Evolutionary conservation across 2,888 invertebrate genomes (phyloP).

Genomic region (Leucophora obtusa): DNA sequence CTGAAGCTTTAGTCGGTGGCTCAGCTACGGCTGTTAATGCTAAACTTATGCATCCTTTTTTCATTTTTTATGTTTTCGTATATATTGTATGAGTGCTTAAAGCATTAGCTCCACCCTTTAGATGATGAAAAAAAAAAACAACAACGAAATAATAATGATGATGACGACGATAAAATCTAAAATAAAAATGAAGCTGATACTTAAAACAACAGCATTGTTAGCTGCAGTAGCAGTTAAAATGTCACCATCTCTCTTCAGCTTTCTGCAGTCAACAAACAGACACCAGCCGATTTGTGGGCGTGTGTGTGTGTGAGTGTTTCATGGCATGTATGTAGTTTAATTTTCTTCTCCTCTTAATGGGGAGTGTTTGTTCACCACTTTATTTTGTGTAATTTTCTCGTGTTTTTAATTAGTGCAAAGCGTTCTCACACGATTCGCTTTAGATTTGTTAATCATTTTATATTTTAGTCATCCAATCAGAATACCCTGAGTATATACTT

Average conservation of each 20-base stretch:
- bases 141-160: conserved; percentile 24
- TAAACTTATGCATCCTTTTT: conserved; percentile 49
- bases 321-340: not conserved
- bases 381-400: conserved; percentile 38
- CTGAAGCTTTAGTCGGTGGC: not conserved
- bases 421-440: conserved; percentile 18
- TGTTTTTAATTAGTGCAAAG: conserved; percentile 50
- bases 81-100: conserved; percentile 54
- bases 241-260: conserved; percentile 52
- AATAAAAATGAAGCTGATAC: conserved; percentile 7
- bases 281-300: conserved; percentile 31
- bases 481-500: not conserved
- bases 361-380: conserved; percentile 50
- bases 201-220: conserved; percentile 53
- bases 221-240: conserved; percentile 59
- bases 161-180: conserved; percentile 14
- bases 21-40: conserved; percentile 30
- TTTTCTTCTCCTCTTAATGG: conserved; percentile 49
- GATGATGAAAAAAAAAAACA: conserved; percentile 44
- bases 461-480: conserved; percentile 50
- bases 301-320: conserved; percentile 15
- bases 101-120: conserved; percentile 60
- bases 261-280: conserved; percentile 38
- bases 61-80: conserved; percentile 29
- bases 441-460: conserved; percentile 51